These are phyloP conservation scores for Drosophila pseudoobscura DNA, from an alignment of 1,140 invertebrate genomes.

Conservation along the genomic window DNA sequence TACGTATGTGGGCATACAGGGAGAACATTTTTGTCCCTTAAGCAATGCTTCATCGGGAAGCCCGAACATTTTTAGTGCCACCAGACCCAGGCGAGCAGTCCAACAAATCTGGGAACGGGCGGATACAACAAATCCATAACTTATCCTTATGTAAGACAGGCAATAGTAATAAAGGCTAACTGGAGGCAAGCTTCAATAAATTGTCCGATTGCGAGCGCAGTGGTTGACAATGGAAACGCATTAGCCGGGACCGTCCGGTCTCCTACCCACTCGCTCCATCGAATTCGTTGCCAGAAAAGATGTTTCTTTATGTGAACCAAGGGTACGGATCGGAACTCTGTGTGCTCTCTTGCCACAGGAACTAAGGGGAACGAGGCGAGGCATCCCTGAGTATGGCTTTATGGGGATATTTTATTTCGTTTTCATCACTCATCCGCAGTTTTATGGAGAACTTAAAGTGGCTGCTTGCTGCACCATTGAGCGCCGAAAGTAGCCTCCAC, in stretches of 20 bases:
- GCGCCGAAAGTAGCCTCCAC: conserved; percentile 11
- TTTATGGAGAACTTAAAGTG: conserved; percentile 64
- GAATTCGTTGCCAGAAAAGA: conserved; percentile 9
- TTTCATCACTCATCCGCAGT: conserved; percentile 47
- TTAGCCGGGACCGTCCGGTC: conserved; percentile 27
- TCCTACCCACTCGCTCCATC: conserved; percentile 1
- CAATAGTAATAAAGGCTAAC: conserved; percentile 71
- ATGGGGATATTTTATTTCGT: conserved; percentile 42
- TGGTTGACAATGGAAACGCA: conserved; percentile 74
- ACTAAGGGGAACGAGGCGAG: conserved; percentile 9
- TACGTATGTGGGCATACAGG: not conserved
- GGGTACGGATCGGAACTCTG: not conserved
- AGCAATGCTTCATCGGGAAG: conserved; percentile 18
- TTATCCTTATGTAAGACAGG: conserved; percentile 63
- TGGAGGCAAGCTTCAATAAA: conserved; percentile 67
- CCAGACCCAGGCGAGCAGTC: not conserved
- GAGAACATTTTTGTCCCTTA: not conserved
- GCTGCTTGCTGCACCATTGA: conserved; percentile 49
- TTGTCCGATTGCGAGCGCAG: conserved; percentile 45
- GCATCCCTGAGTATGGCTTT: conserved; percentile 14
- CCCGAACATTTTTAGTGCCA: conserved; percentile 19
- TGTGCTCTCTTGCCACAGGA: not conserved
- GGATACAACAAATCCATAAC: conserved; percentile 59
- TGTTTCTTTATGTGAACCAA: conserved; percentile 3
- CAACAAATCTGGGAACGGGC: conserved; percentile 18